These are phyloP conservation scores for Panagrolaimus sp. DNA, from an alignment of 1,140 invertebrate species.

Conservation along the genomic window DNA sequence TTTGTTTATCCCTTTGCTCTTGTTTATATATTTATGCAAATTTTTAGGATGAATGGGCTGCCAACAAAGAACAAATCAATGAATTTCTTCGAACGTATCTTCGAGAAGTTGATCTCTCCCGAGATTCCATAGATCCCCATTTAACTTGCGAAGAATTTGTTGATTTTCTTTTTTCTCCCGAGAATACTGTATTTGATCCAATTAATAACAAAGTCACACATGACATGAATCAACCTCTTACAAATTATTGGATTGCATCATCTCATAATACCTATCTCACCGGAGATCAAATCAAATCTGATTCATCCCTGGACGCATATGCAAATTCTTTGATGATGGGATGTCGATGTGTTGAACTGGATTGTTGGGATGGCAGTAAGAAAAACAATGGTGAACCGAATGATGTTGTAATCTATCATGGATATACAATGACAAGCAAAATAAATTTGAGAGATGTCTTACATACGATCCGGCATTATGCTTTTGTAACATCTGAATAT, in stretches of 20 bases:
- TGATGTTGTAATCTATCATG: constrained; percentile 76
- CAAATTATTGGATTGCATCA: constrained; percentile 94
- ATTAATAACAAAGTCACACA: constrained; percentile 70
- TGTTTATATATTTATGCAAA: not conserved
- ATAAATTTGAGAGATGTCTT: constrained; percentile 92
- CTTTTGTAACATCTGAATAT: constrained; percentile 85
- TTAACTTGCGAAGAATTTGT: constrained; percentile 46
- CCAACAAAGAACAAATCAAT: constrained; percentile 24
- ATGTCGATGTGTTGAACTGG: constrained; percentile 56
- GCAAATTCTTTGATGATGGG: constrained; percentile 70
- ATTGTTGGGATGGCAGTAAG: constrained; percentile 58
- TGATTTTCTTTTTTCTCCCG: constrained; percentile 54
- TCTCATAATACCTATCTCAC: constrained; percentile 98
- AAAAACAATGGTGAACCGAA: constrained; percentile 39
- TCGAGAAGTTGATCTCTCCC: constrained; percentile 39
- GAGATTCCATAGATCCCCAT: constrained; percentile 42
- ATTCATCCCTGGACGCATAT: constrained; percentile 92
- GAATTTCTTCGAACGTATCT: constrained; percentile 45
- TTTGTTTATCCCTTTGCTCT: not conserved
- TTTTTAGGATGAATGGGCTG: constrained; percentile 36
- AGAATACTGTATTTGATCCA: constrained; percentile 56
- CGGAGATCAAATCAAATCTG: constrained; percentile 91
- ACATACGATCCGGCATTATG: constrained; percentile 88
- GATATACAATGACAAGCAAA: constrained; percentile 89
- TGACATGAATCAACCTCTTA: constrained; percentile 86